Conservation (phyloP, 2,797 vertebrate species). For the Rhodeus uyekii region DNA sequence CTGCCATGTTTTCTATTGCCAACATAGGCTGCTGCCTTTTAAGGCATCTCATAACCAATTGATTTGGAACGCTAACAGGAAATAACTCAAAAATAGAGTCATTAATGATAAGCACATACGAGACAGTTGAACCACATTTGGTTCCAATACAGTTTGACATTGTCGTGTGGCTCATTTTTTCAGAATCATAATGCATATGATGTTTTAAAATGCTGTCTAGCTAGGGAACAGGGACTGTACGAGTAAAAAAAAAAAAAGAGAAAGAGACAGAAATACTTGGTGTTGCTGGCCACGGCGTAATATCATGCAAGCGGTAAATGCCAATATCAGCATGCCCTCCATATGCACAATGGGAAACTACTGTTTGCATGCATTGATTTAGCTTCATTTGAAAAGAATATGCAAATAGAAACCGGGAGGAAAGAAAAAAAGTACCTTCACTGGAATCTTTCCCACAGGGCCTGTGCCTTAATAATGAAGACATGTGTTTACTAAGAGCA, state of each 20-base stretch:
- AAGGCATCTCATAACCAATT: background rate
- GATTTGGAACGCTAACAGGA: background rate
- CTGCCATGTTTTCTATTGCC: background rate
- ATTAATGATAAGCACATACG: background rate
- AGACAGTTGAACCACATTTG: background rate
- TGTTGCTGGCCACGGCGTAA: background rate
- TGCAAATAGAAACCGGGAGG: conserved; percentile 1
- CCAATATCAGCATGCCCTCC: conserved; percentile 2
- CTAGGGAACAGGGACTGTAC: background rate
- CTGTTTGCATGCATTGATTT: conserved; percentile 7
- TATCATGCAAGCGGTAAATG: background rate
- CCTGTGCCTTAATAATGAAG: background rate
- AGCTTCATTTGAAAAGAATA: conserved; percentile 19
- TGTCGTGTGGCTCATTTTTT: background rate
- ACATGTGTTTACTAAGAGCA: conserved; percentile 18
- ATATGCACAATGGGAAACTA: conserved; percentile 15
- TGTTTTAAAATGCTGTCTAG: background rate
- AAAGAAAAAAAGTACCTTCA: conserved; percentile 28
- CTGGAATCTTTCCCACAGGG: conserved; percentile 9
- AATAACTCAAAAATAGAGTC: background rate
- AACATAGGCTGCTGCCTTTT: background rate
- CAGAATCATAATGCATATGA: background rate
- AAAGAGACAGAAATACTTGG: background rate
- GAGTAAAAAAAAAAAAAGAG: background rate
- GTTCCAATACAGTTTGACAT: background rate